Evolutionary conservation across 2,797 vertebrate genomes (phyloP).

Genomic region (Benthosema pterotum): DNA sequence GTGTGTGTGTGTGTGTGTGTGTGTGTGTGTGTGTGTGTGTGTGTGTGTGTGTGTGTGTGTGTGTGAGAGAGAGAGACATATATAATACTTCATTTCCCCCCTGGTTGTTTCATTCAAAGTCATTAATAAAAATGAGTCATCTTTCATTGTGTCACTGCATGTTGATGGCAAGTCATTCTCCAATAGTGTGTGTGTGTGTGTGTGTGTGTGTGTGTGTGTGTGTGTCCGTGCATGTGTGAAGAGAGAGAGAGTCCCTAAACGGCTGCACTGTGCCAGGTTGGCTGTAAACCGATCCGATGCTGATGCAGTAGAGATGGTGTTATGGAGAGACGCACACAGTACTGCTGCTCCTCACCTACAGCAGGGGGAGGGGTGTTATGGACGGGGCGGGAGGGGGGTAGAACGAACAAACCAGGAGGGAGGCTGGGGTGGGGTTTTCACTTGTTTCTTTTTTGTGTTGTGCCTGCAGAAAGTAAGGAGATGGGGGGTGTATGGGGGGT

Average conservation of each 20-base stretch:
- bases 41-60: too few species aligned
- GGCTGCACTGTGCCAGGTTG: constrained; percentile 57
- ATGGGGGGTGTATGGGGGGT: neutral
- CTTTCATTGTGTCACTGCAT: constrained; percentile 36
- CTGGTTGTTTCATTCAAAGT: constrained; percentile 44
- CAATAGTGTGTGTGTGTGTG: constrained; percentile 33
- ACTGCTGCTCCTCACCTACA: constrained; percentile 44
- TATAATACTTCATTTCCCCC: too few species aligned
- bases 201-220: neutral
- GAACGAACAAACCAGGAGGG: constrained; percentile 31
- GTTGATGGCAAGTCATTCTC: constrained; percentile 50
- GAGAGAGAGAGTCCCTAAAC: too few species aligned
- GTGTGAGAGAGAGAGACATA: too few species aligned
- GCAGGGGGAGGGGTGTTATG: constrained; percentile 23
- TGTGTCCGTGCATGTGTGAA: neutral
- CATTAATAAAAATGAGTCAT: constrained; percentile 71
- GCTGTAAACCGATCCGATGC: constrained; percentile 75
- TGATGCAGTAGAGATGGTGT: constrained; percentile 72
- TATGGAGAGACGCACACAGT: constrained; percentile 53
- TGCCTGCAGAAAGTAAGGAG: constrained; percentile 19
- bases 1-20: too few species aligned
- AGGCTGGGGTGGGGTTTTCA: constrained; percentile 12
- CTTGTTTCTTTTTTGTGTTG: constrained; percentile 12
- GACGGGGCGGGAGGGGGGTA: constrained; percentile 19
- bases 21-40: too few species aligned